A percentile compares a stretch with the other conserved stretches of the same genome.
Conservation (phyloP, 2,888 invertebrate species). For the Nephrotoma flavescens region DNA sequence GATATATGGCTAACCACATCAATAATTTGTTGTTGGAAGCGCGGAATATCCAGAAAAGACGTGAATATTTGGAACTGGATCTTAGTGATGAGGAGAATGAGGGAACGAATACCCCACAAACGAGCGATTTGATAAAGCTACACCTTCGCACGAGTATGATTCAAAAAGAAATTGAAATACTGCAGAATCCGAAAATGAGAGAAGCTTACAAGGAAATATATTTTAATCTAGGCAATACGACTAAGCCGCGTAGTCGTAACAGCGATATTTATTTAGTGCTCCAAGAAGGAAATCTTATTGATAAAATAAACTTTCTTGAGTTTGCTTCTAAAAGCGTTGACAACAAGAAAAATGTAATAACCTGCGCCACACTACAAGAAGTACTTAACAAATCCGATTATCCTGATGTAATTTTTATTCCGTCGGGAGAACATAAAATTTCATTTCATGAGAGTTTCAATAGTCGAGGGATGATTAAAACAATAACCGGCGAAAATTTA, state of each 20-base stretch:
- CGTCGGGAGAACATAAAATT: constrained; percentile 35
- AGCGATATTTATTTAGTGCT: constrained; percentile 33
- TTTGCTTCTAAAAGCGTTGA: constrained; percentile 29
- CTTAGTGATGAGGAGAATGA: constrained; percentile 27
- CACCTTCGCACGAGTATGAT: constrained; percentile 41
- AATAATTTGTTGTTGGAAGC: constrained; percentile 38
- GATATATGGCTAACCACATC: constrained; percentile 36
- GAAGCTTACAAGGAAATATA: constrained; percentile 30
- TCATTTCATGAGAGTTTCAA: constrained; percentile 37
- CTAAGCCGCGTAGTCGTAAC: neutral
- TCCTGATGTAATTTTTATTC: constrained; percentile 36
- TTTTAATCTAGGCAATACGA: constrained; percentile 16
- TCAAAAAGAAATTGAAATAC: constrained; percentile 40
- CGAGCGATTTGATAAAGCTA: constrained; percentile 37
- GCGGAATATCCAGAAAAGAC: constrained; percentile 34
- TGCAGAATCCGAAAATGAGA: constrained; percentile 43
- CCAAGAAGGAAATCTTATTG: constrained; percentile 30
- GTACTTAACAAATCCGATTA: constrained; percentile 24
- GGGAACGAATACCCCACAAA: constrained; percentile 20
- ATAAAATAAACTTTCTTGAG: constrained; percentile 33
- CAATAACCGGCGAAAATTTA: neutral
- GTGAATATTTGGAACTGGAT: constrained; percentile 31
- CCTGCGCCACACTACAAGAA: constrained; percentile 27
- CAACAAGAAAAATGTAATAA: constrained; percentile 28
- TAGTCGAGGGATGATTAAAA: constrained; percentile 29